phyloP scores from a whole-genome alignment of 2,113 vertebrate genomes.

The Mixornis gularis region DNA sequence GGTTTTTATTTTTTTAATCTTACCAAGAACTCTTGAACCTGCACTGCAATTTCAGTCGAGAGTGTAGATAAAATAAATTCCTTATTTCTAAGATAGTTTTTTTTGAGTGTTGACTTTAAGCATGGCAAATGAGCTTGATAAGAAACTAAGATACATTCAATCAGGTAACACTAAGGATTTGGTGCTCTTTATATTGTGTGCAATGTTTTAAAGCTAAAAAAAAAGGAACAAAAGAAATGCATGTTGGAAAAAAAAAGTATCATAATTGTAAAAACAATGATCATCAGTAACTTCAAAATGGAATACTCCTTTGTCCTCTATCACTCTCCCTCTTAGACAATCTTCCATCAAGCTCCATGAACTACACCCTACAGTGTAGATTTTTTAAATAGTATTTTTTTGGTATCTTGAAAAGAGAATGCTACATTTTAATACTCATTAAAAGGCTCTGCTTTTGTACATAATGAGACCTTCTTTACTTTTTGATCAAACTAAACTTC shows the following conservation, averaged over 20 bases:
- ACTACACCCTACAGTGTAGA: background rate
- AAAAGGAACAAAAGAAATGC: background rate
- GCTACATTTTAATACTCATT: background rate
- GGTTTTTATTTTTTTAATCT: constrained; percentile 67
- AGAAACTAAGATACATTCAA: background rate
- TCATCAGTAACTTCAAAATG: background rate
- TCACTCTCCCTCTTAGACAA: background rate
- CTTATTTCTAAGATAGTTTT: constrained; percentile 16
- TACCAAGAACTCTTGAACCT: constrained; percentile 74
- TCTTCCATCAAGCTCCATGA: background rate
- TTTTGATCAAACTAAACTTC: background rate
- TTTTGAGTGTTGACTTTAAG: background rate
- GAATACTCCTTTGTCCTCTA: background rate
- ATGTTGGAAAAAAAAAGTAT: background rate
- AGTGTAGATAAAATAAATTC: constrained; percentile 47
- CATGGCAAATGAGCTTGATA: background rate
- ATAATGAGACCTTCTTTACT: background rate
- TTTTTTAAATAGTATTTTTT: background rate
- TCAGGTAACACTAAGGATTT: background rate
- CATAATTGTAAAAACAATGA: background rate
- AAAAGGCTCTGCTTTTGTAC: background rate
- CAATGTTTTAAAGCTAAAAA: background rate
- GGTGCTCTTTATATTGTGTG: background rate
- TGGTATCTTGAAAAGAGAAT: background rate
- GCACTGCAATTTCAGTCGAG: constrained; percentile 44